Conservation (phyloP, 1,140 invertebrate species). For the Centruroides sculpturatus region DNA sequence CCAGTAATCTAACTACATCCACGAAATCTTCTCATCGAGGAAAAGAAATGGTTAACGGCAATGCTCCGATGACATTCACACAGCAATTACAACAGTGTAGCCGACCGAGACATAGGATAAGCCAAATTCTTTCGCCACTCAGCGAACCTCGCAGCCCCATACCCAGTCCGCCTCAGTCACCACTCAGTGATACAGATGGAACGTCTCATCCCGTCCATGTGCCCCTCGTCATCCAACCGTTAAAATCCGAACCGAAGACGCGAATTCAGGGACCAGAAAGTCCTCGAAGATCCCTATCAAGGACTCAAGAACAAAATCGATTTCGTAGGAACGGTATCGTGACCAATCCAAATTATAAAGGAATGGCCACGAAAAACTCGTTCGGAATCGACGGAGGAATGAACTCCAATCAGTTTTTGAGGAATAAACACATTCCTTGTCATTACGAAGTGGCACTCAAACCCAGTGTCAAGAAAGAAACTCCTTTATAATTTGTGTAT, state of each 20-base stretch:
- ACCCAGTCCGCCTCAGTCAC: conserved; percentile 67
- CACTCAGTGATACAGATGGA: conserved; percentile 44
- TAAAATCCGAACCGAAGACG: background rate
- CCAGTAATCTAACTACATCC: conserved; percentile 50
- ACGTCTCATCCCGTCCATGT: conserved; percentile 8
- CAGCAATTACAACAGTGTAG: conserved; percentile 53
- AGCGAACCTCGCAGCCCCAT: conserved; percentile 62
- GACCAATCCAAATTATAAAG: conserved; percentile 69
- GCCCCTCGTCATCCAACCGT: conserved; percentile 7
- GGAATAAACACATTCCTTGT: background rate
- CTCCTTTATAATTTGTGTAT: conserved; percentile 32
- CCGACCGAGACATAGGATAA: conserved; percentile 27
- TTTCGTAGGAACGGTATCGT: conserved; percentile 66
- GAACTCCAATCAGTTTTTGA: conserved; percentile 20
- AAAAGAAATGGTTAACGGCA: background rate
- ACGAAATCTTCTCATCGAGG: conserved; percentile 32
- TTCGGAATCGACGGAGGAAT: conserved; percentile 40
- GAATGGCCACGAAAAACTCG: conserved; percentile 33
- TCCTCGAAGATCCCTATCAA: conserved; percentile 6
- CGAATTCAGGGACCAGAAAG: background rate
- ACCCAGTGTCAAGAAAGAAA: conserved; percentile 56
- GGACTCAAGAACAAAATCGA: conserved; percentile 26
- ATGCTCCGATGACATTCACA: conserved; percentile 42
- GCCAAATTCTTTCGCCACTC: conserved; percentile 44
- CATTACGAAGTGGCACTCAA: conserved; percentile 42